Percentiles rank a stretch among this genome's conserved stretches.
These are phyloP conservation scores for Dromius quadrimaculatus DNA, from an alignment of 2,888 invertebrate species.

Conservation along the genomic window DNA sequence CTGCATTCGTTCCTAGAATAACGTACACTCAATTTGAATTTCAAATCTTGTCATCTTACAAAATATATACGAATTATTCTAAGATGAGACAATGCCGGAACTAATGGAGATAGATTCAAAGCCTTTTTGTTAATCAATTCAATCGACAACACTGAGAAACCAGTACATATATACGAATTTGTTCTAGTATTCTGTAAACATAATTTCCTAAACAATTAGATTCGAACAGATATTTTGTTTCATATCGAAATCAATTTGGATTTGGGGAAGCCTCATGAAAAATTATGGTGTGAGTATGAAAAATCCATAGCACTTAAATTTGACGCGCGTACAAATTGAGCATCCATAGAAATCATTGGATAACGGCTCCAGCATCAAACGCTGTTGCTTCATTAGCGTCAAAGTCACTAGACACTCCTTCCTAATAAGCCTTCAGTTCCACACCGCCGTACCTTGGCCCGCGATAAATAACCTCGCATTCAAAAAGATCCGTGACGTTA, in stretches of 20 bases:
- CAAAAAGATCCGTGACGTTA: conserved; percentile 20
- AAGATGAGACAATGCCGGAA: conserved; percentile 25
- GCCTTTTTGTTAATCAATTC: conserved; percentile 18
- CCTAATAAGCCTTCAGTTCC: conserved; percentile 38
- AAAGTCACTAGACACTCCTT: conserved; percentile 41
- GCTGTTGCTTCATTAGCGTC: conserved; percentile 27
- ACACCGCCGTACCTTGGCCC: conserved; percentile 19
- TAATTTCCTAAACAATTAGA: too few relatives aligned
- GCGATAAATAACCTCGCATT: conserved; percentile 23
- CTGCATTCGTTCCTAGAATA: conserved; percentile 26
- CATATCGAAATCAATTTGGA: too few relatives aligned
- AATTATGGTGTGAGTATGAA: too few relatives aligned
- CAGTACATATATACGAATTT: conserved; percentile 6
- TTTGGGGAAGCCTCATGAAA: too few relatives aligned
- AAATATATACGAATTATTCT: conserved; percentile 16
- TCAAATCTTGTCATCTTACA: conserved; percentile 23
- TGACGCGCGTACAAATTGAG: conserved; percentile 5
- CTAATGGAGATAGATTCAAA: conserved; percentile 23
- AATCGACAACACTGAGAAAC: conserved; percentile 11
- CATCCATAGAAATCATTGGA: conserved; percentile 8
- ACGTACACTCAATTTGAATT: conserved; percentile 11
- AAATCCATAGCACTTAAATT: conserved; percentile 3
- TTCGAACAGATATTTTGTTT: too few relatives aligned
- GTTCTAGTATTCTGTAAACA: too few relatives aligned
- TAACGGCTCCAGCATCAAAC: conserved; percentile 10